Evolutionary conservation across 2,888 invertebrate genomes (phyloP), one percentile per base, ranked within the genome.

Genomic region (Melieria omissa): DNA sequence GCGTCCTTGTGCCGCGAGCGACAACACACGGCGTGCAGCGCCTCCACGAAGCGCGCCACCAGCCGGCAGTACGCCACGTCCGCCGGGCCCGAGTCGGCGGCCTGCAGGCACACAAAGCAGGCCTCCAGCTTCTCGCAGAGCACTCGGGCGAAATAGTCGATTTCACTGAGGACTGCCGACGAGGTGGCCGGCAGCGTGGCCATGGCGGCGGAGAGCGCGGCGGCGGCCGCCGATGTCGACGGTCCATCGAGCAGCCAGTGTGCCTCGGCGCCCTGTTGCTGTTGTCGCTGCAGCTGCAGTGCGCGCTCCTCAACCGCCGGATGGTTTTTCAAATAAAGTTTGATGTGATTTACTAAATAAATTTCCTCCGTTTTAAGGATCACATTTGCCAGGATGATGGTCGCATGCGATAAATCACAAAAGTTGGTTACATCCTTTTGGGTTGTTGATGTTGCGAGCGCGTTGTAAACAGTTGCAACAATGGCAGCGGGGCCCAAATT

Each of bases 281-380:
- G 77, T 77, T 72, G 71, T 57, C 73, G 73, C 16, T 72, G 75
- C 55, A 76, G 74, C 71, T 72, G 77, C 70, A 72, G 73, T 66
- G 61, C 73, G 52, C 14, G 73, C 75, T 76, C 75, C 75, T 78
- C 81, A 78, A 78, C 80, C 74, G 73, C 79, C 79, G 81, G 83
- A 79, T 84, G 82, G 85, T 85, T 86, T 84, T 86, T 86, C 83
- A 86, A 81, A 83, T 83, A 84, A 81, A 87, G 85, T 84, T 87
- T 87, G 80, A 86, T 83, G 83, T 87, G 87, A 86, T 86, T 87
- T 79, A 84, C 82, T 80, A 87, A 83, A 85, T 86, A 87, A 84
- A 87, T 85, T 84, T 87, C 86, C 82, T 87, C 87, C 81, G 86
- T 85, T 79, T 85, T 86, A 73, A 84, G 83, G 79, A 87, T 84